These are phyloP conservation scores for Exocentrus adspersus DNA, from an alignment of 2,888 invertebrate species.

Conservation along the genomic window DNA sequence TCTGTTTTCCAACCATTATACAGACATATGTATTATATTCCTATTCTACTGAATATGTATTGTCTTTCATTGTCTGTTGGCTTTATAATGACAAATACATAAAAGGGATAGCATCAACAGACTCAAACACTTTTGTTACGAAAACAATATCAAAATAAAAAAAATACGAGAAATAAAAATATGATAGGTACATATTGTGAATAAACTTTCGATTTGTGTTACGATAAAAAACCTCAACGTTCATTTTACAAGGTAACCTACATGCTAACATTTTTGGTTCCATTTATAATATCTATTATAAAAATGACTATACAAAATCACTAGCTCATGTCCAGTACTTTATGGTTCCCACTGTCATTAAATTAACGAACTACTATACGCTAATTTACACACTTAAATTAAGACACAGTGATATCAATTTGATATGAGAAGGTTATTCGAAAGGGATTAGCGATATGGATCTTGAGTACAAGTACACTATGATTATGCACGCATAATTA, in stretches of 20 bases:
- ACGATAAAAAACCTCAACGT: conserved; percentile 20
- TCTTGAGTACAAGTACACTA: conserved; percentile 1
- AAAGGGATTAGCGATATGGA: conserved; percentile 11
- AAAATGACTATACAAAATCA: conserved; percentile 57
- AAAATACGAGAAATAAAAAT: no score
- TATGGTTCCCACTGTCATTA: conserved; percentile 47
- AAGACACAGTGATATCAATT: conserved; percentile 47
- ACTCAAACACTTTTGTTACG: no score
- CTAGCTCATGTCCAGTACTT: conserved; percentile 49
- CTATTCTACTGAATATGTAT: no score
- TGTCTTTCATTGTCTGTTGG: no score
- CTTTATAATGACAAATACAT: no score
- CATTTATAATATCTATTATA: conserved; percentile 53
- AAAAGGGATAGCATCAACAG: no score
- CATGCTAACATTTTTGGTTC: conserved; percentile 44
- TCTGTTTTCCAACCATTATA: no score
- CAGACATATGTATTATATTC: no score
- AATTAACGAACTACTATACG: conserved; percentile 29
- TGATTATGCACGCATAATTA: neutral
- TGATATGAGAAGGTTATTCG: conserved; percentile 19
- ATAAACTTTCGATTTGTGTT: neutral
- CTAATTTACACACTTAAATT: conserved; percentile 34
- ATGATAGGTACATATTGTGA: neutral
- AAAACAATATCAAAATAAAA: no score
- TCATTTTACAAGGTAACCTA: conserved; percentile 14